Evolutionary conservation across 2,888 invertebrate genomes (phyloP).

Genomic region (Plebejus melissa): DNA sequence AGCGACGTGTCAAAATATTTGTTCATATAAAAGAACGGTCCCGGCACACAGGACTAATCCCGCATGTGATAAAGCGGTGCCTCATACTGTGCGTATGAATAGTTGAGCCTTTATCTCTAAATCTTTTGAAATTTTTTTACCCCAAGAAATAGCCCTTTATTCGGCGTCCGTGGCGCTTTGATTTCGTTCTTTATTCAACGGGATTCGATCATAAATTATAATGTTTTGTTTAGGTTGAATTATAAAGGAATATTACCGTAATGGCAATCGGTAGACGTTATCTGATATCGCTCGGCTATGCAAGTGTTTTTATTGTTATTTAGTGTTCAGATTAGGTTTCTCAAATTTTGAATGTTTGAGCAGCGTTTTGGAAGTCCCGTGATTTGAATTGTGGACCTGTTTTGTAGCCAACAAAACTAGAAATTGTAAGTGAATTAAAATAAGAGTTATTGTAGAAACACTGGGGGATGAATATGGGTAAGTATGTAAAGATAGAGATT

Average conservation of each 20-base stretch:
- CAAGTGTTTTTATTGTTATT: constrained; percentile 63
- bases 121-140: constrained; percentile 57
- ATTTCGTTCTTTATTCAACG: constrained; percentile 74
- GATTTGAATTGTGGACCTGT: background rate
- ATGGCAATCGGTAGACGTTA: constrained; percentile 76
- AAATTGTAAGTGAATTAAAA: background rate
- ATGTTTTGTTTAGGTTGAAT: constrained; percentile 74
- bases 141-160: constrained; percentile 58
- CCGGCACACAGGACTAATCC: constrained; percentile 65
- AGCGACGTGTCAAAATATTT: constrained; percentile 72
- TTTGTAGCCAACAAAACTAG: background rate
- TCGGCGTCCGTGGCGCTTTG: constrained; percentile 70
- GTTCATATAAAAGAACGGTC: constrained; percentile 56
- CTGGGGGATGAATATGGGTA: background rate
- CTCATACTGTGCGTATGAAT: constrained; percentile 62
- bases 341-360: constrained; percentile 34
- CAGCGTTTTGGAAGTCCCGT: constrained; percentile 19
- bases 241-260: constrained; percentile 74
- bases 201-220: constrained; percentile 69
- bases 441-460: background rate
- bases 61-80: constrained; percentile 75
- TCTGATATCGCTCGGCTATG: constrained; percentile 64
- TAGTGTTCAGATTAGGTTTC: constrained; percentile 48
- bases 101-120: constrained; percentile 66
- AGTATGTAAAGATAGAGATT: background rate